Evolutionary conservation across 2,888 invertebrate genomes (phyloP).

Genomic region (Ectobius pallidus): DNA sequence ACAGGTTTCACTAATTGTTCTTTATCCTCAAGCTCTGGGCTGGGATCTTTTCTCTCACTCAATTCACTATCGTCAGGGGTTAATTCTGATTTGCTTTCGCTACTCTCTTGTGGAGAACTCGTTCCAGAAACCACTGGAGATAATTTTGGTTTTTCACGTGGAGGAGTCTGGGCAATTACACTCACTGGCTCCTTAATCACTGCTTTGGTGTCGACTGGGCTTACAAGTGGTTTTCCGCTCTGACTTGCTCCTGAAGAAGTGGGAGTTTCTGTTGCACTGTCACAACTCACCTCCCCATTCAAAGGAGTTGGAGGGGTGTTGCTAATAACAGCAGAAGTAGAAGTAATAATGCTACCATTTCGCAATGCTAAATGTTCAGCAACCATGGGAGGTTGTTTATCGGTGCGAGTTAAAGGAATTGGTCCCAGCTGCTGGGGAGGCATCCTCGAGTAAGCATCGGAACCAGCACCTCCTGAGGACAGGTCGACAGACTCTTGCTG

Average conservation of each 20-base stretch:
- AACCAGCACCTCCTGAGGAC: slow-evolving; percentile 52
- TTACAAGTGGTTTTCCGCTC: neutral
- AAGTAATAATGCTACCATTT: slow-evolving; percentile 50
- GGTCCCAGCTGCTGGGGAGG: slow-evolving; percentile 52
- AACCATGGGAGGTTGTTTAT: slow-evolving; percentile 48
- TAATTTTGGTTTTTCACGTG: slow-evolving; percentile 8
- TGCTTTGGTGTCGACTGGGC: neutral
- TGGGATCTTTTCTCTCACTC: neutral
- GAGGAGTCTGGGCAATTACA: slow-evolving; percentile 39
- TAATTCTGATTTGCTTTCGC: slow-evolving; percentile 5
- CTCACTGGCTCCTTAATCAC: slow-evolving; percentile 33
- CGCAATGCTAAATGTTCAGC: slow-evolving; percentile 44
- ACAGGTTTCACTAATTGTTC: neutral
- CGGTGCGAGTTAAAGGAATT: slow-evolving; percentile 53
- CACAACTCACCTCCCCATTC: slow-evolving; percentile 54
- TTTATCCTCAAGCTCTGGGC: neutral
- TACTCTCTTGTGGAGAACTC: neutral
- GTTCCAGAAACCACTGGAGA: neutral
- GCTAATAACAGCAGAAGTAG: slow-evolving; percentile 15
- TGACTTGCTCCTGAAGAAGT: slow-evolving; percentile 46
- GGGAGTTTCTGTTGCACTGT: slow-evolving; percentile 53
- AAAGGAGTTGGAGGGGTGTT: slow-evolving; percentile 53
- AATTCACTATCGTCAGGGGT: slow-evolving; percentile 4
- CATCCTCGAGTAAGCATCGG: slow-evolving; percentile 52
- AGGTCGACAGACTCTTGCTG: slow-evolving; percentile 48